Evolutionary conservation across 1,140 invertebrate genomes (phyloP).

Genomic region (Myzus persicae): DNA sequence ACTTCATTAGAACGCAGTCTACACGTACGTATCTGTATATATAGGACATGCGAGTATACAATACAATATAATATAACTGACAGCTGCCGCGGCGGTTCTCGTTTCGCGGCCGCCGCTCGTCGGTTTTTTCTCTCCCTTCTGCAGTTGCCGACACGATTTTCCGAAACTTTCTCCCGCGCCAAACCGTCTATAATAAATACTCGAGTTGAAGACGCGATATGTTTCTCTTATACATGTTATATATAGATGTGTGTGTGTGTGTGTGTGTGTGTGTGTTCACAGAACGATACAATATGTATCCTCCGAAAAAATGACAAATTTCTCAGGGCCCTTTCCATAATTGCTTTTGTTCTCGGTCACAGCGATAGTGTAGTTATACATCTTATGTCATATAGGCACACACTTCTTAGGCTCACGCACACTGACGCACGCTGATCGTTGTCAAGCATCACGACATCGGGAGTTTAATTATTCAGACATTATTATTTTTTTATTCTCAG

Average conservation of each 20-base stretch:
- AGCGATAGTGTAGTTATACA: too few relatives aligned
- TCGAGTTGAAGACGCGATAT: not conserved
- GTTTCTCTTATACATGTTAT: not conserved
- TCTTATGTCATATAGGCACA: too few relatives aligned
- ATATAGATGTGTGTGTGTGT: not conserved
- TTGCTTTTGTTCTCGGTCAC: not conserved
- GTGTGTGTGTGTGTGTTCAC: not conserved
- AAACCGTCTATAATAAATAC: not conserved
- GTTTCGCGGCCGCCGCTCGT: not conserved
- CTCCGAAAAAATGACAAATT: not conserved
- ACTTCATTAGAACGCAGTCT: constrained; percentile 22
- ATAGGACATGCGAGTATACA: too few relatives aligned
- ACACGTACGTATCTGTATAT: too few relatives aligned
- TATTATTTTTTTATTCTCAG: not conserved
- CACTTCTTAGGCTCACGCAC: too few relatives aligned
- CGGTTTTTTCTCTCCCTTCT: not conserved
- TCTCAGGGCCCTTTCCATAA: not conserved
- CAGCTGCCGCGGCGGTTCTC: not conserved
- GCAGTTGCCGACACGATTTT: not conserved
- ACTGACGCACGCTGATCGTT: too few relatives aligned
- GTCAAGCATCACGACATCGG: too few relatives aligned
- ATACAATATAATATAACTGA: not conserved
- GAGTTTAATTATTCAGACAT: not conserved
- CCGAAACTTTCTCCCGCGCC: not conserved
- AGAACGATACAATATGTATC: not conserved